A percentile compares a stretch with the other conserved stretches of the same genome.
Evolutionary conservation across 2,113 vertebrate species (phyloP).

Genomic region (Phoxinus phoxinus): DNA sequence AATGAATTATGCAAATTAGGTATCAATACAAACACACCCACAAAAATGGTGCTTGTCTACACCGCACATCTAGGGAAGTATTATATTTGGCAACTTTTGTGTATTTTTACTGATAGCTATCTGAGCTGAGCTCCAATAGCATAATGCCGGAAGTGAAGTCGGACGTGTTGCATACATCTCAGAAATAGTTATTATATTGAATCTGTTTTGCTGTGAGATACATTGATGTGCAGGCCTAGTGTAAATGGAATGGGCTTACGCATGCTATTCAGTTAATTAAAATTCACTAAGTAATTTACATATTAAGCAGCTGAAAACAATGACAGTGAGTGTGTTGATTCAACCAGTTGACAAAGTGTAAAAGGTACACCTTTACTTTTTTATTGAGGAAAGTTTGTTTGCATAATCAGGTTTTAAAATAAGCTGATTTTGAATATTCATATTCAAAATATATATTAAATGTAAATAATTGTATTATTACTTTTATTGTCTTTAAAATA

Average conservation of each 20-base stretch:
- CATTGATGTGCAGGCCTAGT: neutral
- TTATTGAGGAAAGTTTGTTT: neutral
- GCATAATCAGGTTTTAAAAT: neutral
- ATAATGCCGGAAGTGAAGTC: neutral
- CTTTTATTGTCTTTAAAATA: too few relatives aligned
- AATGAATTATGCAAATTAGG: slow-evolving; percentile 18
- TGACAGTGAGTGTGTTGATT: neutral
- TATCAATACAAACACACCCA: neutral
- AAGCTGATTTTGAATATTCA: neutral
- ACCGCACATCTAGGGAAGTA: neutral
- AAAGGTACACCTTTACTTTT: neutral
- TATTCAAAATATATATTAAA: too few relatives aligned
- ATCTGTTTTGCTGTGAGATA: neutral
- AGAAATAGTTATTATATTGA: neutral
- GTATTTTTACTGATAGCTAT: neutral
- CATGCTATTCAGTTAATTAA: neutral
- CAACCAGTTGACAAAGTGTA: too few relatives aligned
- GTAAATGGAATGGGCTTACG: neutral
- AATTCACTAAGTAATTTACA: neutral
- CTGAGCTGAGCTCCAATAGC: neutral
- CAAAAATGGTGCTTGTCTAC: neutral
- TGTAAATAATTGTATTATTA: too few relatives aligned
- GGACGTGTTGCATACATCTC: neutral
- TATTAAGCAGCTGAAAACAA: neutral
- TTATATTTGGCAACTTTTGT: neutral